These are phyloP conservation scores for Morus bassanus DNA, from an alignment of 2,797 vertebrate species.

Conservation along the genomic window DNA sequence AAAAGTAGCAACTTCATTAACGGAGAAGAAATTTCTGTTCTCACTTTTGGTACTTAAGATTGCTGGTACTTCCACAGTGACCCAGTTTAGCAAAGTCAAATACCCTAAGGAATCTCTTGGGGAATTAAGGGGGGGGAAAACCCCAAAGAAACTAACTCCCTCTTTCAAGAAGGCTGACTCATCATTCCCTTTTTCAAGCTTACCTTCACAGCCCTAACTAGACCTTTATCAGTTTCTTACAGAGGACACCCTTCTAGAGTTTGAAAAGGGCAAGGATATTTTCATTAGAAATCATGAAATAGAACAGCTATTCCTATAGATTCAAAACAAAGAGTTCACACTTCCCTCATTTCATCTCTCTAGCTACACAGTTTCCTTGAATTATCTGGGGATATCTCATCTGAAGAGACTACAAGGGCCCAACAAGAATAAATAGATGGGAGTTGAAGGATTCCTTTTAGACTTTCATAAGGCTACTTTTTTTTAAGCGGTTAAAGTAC, in stretches of 20 bases:
- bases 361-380: neutral
- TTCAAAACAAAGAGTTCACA: neutral
- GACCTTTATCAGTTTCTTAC: neutral
- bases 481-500: neutral
- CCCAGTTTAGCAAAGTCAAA: neutral
- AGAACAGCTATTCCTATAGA: neutral
- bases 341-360: neutral
- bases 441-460: neutral
- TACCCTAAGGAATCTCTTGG: neutral
- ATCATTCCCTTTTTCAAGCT: neutral
- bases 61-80: neutral
- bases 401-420: neutral
- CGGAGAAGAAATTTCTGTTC: neutral
- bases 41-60: neutral
- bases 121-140: neutral
- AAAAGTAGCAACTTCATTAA: neutral
- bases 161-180: neutral
- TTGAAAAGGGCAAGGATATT: neutral
- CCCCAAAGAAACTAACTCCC: neutral
- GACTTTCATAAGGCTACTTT: neutral
- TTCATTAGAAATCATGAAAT: neutral
- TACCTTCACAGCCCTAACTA: neutral
- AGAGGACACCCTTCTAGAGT: neutral
- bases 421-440: neutral
- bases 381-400: neutral